Evolutionary conservation across 2,888 invertebrate species (phyloP), one percentile per base, ranked within the genome.

Genomic region (Cataglyphis altisquamis): DNA sequence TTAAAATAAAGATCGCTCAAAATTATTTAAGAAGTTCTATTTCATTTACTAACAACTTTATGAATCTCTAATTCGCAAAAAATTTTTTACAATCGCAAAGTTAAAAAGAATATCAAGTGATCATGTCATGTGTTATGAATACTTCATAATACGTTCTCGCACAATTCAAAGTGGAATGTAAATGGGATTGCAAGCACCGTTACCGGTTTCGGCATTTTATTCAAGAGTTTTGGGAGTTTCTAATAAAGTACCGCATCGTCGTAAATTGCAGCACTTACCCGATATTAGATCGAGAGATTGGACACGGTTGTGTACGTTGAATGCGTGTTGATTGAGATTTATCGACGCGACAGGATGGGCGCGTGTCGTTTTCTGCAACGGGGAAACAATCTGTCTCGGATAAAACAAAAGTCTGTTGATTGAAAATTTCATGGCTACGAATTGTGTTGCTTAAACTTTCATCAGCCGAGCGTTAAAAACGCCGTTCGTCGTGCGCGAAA

Each of bases 201-300:
- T 18, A 29, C 52, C 15, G n/a, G 32, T 67, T 77, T 67, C 25
- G 10, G 10, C 39, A 45, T 48, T 78, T 57, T 70, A 57, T 70
- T 60, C 57, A 3, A 9, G 36, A 62, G 6, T 78, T 78, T 60
- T 45, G 70, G 25, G 9, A 78, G 21, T 78, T 78, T 10, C 45
- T 60, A 70, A 78, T 55, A 72, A 78, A 78, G 78, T 60, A 60
- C 18, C 36, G 1, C 72, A 63, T 74, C 81, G 67, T 63, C 83
- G 75, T 82, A 87, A 87, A 87, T 87, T 85, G 78, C 63, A 70
- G 73, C 83, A 73, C 85, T 85, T 81, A 77, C 85, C 63, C 78
- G 21, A 75, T 68, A 83, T 82, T 85, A 85, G 67, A 83, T 87
- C 73, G 67, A 64, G 64, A 64, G 48, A 82, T 75, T 39, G 82